phyloP scores from a whole-genome alignment of 2,888 invertebrate species.

The Volucella inanis region DNA sequence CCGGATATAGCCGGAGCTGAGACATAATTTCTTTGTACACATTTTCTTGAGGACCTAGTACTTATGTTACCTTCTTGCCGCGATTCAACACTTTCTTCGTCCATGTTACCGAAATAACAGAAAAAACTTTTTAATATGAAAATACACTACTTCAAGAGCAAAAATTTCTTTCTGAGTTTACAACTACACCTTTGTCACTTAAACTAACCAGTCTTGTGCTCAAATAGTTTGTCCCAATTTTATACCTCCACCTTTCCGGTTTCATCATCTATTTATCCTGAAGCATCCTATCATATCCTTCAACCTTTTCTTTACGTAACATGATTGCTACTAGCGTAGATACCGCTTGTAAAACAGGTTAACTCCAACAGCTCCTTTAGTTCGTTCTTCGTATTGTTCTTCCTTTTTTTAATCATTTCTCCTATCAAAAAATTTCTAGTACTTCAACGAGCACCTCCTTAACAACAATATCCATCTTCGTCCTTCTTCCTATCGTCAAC shows the following conservation, averaged over 20 bases:
- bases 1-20: too few species aligned
- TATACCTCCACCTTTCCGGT: not conserved
- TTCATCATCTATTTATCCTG: not conserved
- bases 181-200: not conserved
- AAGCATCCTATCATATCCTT: not conserved
- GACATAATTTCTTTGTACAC: too few species aligned
- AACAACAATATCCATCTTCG: conserved; percentile 41
- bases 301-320: conserved; percentile 40
- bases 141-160: too few species aligned
- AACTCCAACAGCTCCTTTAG: conserved; percentile 40
- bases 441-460: conserved; percentile 59
- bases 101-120: too few species aligned
- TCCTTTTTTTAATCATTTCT: conserved; percentile 62
- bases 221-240: too few species aligned
- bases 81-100: too few species aligned
- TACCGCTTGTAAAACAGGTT: conserved; percentile 45
- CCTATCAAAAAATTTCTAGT: conserved; percentile 69
- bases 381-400: conserved; percentile 18
- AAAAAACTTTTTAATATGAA: too few species aligned
- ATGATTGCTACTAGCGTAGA: conserved; percentile 56
- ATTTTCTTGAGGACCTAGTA: too few species aligned
- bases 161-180: too few species aligned
- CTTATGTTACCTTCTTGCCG: too few species aligned
- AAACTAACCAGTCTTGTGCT: not conserved
- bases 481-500: conserved; percentile 39